Base-by-base conservation (phyloP, 2,888 invertebrate species). In the Plebejus argus region DNA sequence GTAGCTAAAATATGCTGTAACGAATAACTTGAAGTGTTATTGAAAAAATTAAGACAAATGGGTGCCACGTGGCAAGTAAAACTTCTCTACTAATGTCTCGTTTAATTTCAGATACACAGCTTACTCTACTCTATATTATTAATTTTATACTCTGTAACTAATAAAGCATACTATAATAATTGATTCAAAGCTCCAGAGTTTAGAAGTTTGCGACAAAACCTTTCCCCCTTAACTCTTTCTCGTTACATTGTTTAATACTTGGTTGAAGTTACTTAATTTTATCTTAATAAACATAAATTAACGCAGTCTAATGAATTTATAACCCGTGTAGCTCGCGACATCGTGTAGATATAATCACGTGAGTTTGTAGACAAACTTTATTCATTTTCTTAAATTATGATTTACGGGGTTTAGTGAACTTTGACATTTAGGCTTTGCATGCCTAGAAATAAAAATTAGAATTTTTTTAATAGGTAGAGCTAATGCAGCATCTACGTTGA, bases 121-220 rank as follows among this genome's bases (percentile, higher is more conserved):
- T 58, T 58, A 58, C 18, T 58, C n/a, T 58, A 20, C 58, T 58
- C 3, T 20, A 10, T 3, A 58, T 20, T 10, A 58, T 3, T n/a
- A n/a, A n/a, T n/a, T n/a, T 7, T 20, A 20, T 58, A 18, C 53
- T 18, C 53, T 5, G 18, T 4, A 53, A 53, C 4, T 53, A 53
- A 53, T 53, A 20, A 58, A 58, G 8, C 20, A 58, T 20, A 58
- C 6, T 0, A 58, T 58, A 58, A 28, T 28, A 28, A 23, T 23
- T 23, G 28, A 66, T 66, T 28, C 15, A 66, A 33, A 66, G 23
- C 23, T 61, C 23, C 3, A 12, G 4, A 61, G 66, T 82, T 84
- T 86, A 81, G 12, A 20, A 23, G 66, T 82, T 84, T 86, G 82
- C 77, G 81, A 81, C 80, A 83, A 80, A 80, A 79, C 77, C 78